Base-by-base conservation (phyloP, 2,113 vertebrate species). In the Syngnathus typhle region DNA sequence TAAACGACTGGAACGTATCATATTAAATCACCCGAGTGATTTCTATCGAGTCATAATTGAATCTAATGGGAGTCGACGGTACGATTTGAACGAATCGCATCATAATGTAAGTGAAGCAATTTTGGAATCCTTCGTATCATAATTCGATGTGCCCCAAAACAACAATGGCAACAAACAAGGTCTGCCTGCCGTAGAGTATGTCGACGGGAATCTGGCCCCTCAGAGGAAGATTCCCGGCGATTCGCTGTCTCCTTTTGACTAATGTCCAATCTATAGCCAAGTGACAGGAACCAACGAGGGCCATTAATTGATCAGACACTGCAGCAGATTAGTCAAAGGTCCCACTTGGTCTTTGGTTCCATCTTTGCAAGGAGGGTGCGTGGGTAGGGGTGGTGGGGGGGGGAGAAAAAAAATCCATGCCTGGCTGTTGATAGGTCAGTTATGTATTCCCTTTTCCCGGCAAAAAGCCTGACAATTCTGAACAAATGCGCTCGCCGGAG, bases 221-320 rank as follows among this genome's bases (percentile, higher is more conserved):
- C 72, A 67, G 46, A 21, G 72, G 72, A 78, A 75, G 67, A 64
- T 51, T 21, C 51, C 60, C 7, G 62, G 62, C 67, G 49, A 15
- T 46, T 87, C 77, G 27, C 27, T 32, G 27, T 32, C 27, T 32
- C 27, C 27, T 32, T 32, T 32, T 32, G 27, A 88, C 81, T 86
- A 86, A 90, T 86, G 82, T 75, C 69, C 77, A 86, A 88, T 89
- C 87, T 67, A 87, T 86, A 84, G 76, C 70, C 38, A 18, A 52
- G 67, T 82, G 85, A 90, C 85, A 86, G 72, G 64, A 68, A 27
- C 72, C 66, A 74, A 77, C 80, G 69, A 73, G 59, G 72, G 67
- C 70, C 72, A 78, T 84, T 88, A 84, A 90, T 86, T 88, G 87
- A 89, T 84, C 84, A 82, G 77, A 63, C 63, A 73, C 79, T 80